Evolutionary conservation across 1,140 invertebrate genomes (phyloP), one percentile per base, ranked within the genome.

Genomic region (Brachionus sp.): DNA sequence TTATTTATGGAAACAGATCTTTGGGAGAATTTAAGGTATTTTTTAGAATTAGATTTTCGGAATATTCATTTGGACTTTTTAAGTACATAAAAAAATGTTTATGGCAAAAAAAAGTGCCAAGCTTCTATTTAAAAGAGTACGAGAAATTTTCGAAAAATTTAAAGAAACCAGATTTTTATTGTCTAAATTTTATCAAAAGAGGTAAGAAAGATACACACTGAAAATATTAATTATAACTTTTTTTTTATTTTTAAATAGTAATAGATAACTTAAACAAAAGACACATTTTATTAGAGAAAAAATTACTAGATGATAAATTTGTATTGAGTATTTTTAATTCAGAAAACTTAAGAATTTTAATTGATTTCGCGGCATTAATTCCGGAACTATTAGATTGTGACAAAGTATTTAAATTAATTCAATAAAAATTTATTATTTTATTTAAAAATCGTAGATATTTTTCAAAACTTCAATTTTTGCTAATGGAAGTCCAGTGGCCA

Each of bases 91-190:
- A 70, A 70, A 70, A 70, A 39, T 44, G 66, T 39, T 7, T 70
- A 3, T 70, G 66, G 66, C 66, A 7, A 39, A 5, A 39, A 1
- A 35, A 39, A 70, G 13, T 70, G 23, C 91, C 91, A 19, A 88
- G 91, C 83, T 85, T 92, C 44, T 90, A 91, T 88, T 84, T 92
- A 35, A 87, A 90, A 84, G 87, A 88, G 0, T 89, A 88, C 68
- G 87, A 90, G 50, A 85, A 86, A 66, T 87, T 92, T 10, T 35
- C 3, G 1, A 29, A 12, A 7, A 9, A 19, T 2, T 16, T 78
- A 0, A 78, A 50, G 3, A 78, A 78, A 62, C 35, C 23, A 7
- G 75, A 78, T 37, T 33, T 1, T 53, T 9, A 16, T 0, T n/a
- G 5, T 12, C 29, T 78, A 6, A 29, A 78, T 9, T 23, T 39